Evolutionary conservation across 2,888 invertebrate genomes (phyloP).

Genomic region (Drosophila meridiana): DNA sequence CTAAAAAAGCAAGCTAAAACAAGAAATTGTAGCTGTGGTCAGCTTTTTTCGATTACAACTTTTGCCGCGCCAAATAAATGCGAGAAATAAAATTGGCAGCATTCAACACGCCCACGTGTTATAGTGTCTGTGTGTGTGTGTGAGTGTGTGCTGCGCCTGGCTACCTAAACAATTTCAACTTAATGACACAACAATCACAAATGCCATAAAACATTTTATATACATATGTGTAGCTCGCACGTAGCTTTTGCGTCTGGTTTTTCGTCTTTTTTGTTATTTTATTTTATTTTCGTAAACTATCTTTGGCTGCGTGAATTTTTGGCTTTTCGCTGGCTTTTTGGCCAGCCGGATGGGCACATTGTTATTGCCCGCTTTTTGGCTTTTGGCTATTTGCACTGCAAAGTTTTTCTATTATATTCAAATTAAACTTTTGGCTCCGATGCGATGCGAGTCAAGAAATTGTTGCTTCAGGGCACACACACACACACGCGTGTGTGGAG

Average conservation of each 20-base stretch:
- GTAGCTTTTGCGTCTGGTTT: constrained; percentile 16
- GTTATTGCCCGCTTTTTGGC: constrained; percentile 56
- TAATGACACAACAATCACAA: constrained; percentile 81
- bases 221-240: constrained; percentile 37
- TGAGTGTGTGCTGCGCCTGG: constrained; percentile 22
- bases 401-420: constrained; percentile 82
- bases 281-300: constrained; percentile 53
- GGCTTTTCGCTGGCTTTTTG: constrained; percentile 37
- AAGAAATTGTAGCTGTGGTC: constrained; percentile 36
- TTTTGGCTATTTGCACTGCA: constrained; percentile 58
- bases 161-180: constrained; percentile 81
- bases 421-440: constrained; percentile 70
- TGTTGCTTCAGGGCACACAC: constrained; percentile 55
- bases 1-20: constrained; percentile 13
- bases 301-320: constrained; percentile 45
- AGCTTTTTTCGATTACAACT: constrained; percentile 80
- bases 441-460: constrained; percentile 47
- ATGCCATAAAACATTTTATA: constrained; percentile 80
- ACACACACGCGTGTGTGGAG: not conserved
- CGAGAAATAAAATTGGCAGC: constrained; percentile 69
- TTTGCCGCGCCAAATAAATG: constrained; percentile 50
- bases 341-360: constrained; percentile 37
- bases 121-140: constrained; percentile 12
- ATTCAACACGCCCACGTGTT: constrained; percentile 54
- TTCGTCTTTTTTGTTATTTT: constrained; percentile 31